phyloP scores from a whole-genome alignment of 2,113 vertebrate genomes.

The Typhlomys cinereus region DNA sequence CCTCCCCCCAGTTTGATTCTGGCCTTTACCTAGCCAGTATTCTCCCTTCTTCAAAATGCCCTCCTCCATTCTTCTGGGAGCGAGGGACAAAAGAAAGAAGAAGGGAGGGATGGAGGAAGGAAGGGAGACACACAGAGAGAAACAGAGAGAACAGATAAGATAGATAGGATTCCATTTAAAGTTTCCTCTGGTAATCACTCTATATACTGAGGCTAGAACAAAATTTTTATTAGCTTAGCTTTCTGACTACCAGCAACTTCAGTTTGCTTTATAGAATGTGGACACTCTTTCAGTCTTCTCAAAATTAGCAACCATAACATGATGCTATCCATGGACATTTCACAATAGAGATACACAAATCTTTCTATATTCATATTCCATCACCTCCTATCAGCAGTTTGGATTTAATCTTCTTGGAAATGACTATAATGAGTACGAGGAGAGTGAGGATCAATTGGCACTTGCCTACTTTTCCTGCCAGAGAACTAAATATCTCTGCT shows the following conservation, averaged over 20 bases:
- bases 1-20: too few species aligned
- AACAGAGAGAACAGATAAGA: neutral
- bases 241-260: neutral
- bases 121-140: too few species aligned
- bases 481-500: neutral
- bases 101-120: too few species aligned
- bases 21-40: too few species aligned
- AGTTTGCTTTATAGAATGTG: neutral
- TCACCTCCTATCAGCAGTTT: neutral
- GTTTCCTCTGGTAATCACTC: neutral
- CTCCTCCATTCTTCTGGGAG: neutral
- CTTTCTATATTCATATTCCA: neutral
- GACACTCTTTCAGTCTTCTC: neutral
- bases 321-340: neutral
- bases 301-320: neutral
- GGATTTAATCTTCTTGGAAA: neutral
- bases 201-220: neutral
- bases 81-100: too few species aligned
- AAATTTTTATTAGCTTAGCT: neutral
- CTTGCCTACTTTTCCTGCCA: neutral
- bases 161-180: neutral
- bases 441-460: neutral
- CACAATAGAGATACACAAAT: neutral
- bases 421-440: neutral
- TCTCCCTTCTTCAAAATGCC: slow-evolving; percentile 9